Percentiles rank a stretch among this genome's conserved stretches.
Conservation (phyloP, 30 jellyfish, hydroid and myxozoan species). For the Catostylus mosaicus region DNA sequence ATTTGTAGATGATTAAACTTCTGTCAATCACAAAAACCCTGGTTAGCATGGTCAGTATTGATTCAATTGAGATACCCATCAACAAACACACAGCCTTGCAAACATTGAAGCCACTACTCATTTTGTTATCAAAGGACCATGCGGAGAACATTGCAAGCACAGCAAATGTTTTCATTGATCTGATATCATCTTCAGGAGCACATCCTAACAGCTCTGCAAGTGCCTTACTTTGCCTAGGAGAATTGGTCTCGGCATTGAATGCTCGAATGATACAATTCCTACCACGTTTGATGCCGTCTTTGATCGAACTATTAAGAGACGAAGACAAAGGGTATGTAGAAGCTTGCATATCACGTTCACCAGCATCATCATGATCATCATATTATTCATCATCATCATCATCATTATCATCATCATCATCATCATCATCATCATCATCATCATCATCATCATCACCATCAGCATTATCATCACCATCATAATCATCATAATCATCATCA, state of each 20-base stretch:
- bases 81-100: slow-evolving; percentile 81
- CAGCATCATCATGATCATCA: no score
- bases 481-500: no score
- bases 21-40: slow-evolving; percentile 9
- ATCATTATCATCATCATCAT: no score
- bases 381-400: no score
- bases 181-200: slow-evolving; percentile 18
- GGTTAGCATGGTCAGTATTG: slow-evolving; percentile 14
- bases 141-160: slow-evolving; percentile 23
- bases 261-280: slow-evolving; percentile 66
- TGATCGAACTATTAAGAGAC: slow-evolving; percentile 37
- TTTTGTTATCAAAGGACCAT: slow-evolving; percentile 28
- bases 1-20: background rate
- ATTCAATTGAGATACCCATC: slow-evolving; percentile 40
- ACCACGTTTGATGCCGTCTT: slow-evolving; percentile 73
- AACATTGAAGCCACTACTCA: slow-evolving; percentile 57
- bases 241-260: slow-evolving; percentile 46
- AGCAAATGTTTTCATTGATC: slow-evolving; percentile 42
- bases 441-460: no score
- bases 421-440: no score
- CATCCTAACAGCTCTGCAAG: slow-evolving; percentile 59
- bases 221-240: slow-evolving; percentile 85
- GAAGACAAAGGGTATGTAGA: slow-evolving; percentile 56
- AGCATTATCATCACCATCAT: no score
- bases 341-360: no score